phyloP scores from a whole-genome alignment of 2,797 vertebrate species.

The Psittacula echo region DNA sequence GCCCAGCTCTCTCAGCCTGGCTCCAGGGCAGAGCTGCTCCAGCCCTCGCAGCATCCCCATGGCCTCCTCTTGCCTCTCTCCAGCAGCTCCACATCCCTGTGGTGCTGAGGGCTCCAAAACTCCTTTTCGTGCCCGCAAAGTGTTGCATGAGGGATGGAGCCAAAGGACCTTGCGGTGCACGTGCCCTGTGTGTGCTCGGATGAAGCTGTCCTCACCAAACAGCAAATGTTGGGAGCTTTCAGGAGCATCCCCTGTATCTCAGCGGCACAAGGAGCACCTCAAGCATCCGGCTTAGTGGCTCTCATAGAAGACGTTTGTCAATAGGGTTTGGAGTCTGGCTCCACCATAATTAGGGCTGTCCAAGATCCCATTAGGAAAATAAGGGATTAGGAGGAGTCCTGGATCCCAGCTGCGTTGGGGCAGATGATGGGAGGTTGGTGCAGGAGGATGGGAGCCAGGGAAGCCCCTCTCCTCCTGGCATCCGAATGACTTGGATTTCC shows the following conservation, averaged over 20 bases:
- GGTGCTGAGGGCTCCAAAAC: neutral
- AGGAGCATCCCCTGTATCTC: neutral
- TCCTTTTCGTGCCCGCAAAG: neutral
- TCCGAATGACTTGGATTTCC: neutral
- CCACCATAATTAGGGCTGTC: neutral
- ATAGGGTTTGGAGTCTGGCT: neutral
- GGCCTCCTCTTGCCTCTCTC: no score
- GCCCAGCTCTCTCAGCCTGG: no score
- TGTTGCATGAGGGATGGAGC: no score
- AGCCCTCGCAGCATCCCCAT: no score
- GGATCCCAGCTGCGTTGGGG: neutral
- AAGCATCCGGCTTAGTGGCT: neutral
- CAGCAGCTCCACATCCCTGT: neutral
- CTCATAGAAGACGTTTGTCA: neutral
- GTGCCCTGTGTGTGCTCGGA: neutral
- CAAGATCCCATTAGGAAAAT: neutral
- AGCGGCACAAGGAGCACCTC: neutral
- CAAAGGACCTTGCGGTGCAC: rapidly evolving
- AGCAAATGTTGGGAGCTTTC: rapidly evolving
- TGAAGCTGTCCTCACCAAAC: neutral
- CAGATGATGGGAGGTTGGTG: neutral
- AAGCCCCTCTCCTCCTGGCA: neutral
- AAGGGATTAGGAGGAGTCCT: neutral
- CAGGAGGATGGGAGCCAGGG: neutral
- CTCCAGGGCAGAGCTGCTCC: no score